Percentiles rank a stretch among this genome's conserved stretches.
These are phyloP conservation scores for Muscicapa striata DNA, from an alignment of 2,797 vertebrate genomes.

Conservation along the genomic window DNA sequence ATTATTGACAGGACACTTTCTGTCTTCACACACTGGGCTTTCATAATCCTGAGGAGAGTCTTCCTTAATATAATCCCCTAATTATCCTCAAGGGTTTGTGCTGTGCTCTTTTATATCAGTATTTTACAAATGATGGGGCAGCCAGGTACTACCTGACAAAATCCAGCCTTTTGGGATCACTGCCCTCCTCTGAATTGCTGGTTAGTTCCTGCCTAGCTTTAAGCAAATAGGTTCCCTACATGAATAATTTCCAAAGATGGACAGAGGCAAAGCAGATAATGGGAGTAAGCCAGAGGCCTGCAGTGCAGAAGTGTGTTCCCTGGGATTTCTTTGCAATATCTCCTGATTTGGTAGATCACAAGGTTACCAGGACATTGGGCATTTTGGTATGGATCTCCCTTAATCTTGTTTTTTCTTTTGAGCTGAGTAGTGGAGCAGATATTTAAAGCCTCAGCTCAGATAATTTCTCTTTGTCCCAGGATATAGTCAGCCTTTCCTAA, in stretches of 20 bases:
- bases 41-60: not conserved
- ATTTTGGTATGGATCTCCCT: not conserved
- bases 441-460: not conserved
- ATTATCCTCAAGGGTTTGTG: not conserved
- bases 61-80: not conserved
- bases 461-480: not conserved
- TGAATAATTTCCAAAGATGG: not conserved
- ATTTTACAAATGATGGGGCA: not conserved
- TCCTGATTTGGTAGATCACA: not conserved
- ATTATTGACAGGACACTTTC: not conserved
- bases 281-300: not conserved
- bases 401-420: not conserved
- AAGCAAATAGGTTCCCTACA: not conserved
- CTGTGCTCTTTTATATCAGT: not conserved
- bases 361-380: not conserved
- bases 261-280: not conserved
- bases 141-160: not conserved
- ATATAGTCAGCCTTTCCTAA: not conserved
- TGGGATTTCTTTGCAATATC: not conserved
- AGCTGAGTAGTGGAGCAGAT: not conserved
- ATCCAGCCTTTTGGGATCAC: not conserved
- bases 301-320: not conserved
- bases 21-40: not conserved
- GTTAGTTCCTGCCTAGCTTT: not conserved
- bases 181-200: not conserved